Evolutionary conservation across 2,797 vertebrate species (phyloP), one percentile per base, ranked within the genome.

Genomic region (Odontamblyopus rebecca): DNA sequence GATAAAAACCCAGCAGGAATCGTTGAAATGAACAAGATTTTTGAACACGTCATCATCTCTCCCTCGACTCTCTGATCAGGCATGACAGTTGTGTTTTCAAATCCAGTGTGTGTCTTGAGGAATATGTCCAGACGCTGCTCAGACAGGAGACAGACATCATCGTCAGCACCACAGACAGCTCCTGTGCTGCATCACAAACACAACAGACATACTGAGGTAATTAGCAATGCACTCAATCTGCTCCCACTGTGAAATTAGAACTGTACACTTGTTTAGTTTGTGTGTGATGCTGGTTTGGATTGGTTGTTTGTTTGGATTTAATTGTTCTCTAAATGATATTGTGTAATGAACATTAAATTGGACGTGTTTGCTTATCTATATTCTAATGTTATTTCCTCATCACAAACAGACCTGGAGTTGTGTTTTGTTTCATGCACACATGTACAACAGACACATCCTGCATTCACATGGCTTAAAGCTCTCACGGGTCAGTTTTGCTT

Each of bases 131-230:
- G 76, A 70, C 84, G 73, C 78, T 84, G 81, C 74, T 67, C 73
- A 73, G 82, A 80, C 80, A 85, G 6, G 29, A 56, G 41, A 73
- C 79, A 84, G 85, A 87, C 88, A 89, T 88, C 83, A 86, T 78
- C 68, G 78, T 84, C 79, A 83, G 83, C 8, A 69, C 44, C 75
- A 13, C 1, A 81, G 85, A 86, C 86, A 86, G 86, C 77, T 73
- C 70, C 80, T 4, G 81, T 63, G 2, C 51, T 18, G 12, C 2
- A 3, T 44, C 41, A 12, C 41, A 44, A 44, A 44, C 41, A 48
- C 13, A 48, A 84, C 30, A 82, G 76, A 70, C 74, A 82, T 87
- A 85, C 30, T 77, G 78, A 80, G 44, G 13, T 54, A 54, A 54
- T 54, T 54, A 54, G n/a, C 53, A 16, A 48, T 1, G 44, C 44